These are phyloP conservation scores for Varanus komodoensis DNA, from an alignment of 2,113 vertebrate species.

Conservation along the genomic window DNA sequence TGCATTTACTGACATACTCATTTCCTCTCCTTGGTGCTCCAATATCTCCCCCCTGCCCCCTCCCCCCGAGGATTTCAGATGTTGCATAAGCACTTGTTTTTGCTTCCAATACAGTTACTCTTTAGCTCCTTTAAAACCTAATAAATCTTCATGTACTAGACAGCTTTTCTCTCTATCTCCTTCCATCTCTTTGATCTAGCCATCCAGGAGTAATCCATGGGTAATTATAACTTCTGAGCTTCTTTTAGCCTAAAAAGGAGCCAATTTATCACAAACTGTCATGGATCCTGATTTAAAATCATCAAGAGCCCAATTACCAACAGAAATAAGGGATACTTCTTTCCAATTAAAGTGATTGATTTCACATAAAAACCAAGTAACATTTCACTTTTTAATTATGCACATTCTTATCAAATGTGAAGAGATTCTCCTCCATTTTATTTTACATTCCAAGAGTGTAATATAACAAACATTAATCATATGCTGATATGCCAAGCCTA, in stretches of 20 bases:
- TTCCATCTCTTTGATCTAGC: constrained; percentile 66
- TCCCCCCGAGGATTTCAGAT: constrained; percentile 49
- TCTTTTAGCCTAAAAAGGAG: constrained; percentile 66
- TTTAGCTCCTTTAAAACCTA: constrained; percentile 53
- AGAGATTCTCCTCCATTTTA: constrained; percentile 60
- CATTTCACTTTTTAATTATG: constrained; percentile 73
- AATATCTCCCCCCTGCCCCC: constrained; percentile 31
- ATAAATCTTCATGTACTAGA: constrained; percentile 51
- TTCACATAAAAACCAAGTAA: constrained; percentile 65
- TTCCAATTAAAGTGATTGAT: constrained; percentile 78
- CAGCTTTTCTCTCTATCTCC: constrained; percentile 42
- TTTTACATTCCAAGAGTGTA: constrained; percentile 54
- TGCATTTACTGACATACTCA: constrained; percentile 3
- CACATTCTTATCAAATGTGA: constrained; percentile 63
- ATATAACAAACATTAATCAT: constrained; percentile 64
- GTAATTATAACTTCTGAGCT: constrained; percentile 73
- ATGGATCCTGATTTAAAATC: constrained; percentile 72
- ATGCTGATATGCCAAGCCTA: constrained; percentile 36
- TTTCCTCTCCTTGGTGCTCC: constrained; percentile 24
- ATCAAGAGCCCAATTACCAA: constrained; percentile 69
- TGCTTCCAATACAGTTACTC: constrained; percentile 58
- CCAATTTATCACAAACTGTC: constrained; percentile 72
- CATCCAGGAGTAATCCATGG: constrained; percentile 57
- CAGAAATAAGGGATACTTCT: constrained; percentile 51
- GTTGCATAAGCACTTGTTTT: constrained; percentile 45